Percentiles rank a stretch among this genome's conserved stretches.
Evolutionary conservation across 2,113 vertebrate species (phyloP).

Genomic region (Thamnophis sirtalis): DNA sequence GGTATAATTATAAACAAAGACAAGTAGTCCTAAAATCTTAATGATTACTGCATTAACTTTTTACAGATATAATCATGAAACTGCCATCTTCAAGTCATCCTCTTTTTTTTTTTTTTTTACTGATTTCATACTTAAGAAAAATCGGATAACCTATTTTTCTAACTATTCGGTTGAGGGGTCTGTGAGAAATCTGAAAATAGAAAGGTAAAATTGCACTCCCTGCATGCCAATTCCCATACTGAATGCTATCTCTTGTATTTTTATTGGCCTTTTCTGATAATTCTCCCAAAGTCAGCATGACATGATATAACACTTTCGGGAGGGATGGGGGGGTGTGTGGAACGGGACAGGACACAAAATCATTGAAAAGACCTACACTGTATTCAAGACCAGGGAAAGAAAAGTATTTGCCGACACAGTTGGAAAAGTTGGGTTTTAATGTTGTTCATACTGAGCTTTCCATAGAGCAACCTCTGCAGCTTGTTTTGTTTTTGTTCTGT

Average conservation of each 20-base stretch:
- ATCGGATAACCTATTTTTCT: neutral
- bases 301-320: neutral
- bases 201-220: constrained; percentile 2
- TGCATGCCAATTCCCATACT: neutral
- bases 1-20: neutral
- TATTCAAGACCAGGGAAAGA: constrained; percentile 17
- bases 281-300: constrained; percentile 18
- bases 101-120: neutral
- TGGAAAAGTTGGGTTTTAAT: constrained; percentile 24
- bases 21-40: neutral
- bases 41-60: neutral
- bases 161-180: neutral
- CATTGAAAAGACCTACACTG: neutral
- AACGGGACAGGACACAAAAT: neutral
- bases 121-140: neutral
- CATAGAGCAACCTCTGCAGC: neutral
- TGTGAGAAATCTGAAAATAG: neutral
- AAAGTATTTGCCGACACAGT: constrained; percentile 24
- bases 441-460: constrained; percentile 1
- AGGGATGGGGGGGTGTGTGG: neutral
- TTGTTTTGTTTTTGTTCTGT: neutral
- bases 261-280: neutral
- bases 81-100: neutral
- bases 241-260: neutral
- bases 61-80: neutral